Percentiles rank a stretch among this genome's conserved stretches.
These are phyloP conservation scores for Chiridota heheva DNA, from an alignment of 35 echinoderm and acorn worm genomes.

Conservation along the genomic window DNA sequence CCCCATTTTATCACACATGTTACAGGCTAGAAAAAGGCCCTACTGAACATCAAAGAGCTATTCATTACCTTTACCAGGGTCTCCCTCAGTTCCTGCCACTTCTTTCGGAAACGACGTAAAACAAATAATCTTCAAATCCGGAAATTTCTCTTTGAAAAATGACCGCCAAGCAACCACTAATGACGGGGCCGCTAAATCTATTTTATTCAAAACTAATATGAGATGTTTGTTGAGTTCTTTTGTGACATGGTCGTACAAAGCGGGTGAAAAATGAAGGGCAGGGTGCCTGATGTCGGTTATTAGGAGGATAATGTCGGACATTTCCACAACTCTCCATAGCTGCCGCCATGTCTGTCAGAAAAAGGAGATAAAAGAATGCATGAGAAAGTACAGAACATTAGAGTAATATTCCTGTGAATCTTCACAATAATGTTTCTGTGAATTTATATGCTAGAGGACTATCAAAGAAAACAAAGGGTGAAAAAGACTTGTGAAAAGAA, in stretches of 20 bases:
- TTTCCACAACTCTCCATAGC: slow-evolving; percentile 92
- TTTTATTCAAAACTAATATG: slow-evolving; percentile 91
- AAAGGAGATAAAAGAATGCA: background rate
- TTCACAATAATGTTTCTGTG: background rate
- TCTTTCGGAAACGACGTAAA: slow-evolving; percentile 94
- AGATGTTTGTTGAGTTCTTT: slow-evolving; percentile 89
- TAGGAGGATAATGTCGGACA: slow-evolving; percentile 91
- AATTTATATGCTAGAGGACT: background rate
- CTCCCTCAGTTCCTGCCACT: slow-evolving; percentile 27
- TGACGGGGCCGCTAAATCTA: slow-evolving; percentile 85
- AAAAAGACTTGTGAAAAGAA: too few relatives aligned
- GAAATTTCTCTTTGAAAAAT: slow-evolving; percentile 90
- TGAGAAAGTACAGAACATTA: background rate
- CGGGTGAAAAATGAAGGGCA: slow-evolving; percentile 91
- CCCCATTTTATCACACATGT: too few relatives aligned
- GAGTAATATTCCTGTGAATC: background rate
- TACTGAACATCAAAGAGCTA: background rate
- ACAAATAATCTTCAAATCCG: slow-evolving; percentile 71
- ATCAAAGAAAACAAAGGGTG: too few relatives aligned
- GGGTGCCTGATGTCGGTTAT: slow-evolving; percentile 94
- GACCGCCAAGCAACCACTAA: slow-evolving; percentile 87
- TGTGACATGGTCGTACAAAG: slow-evolving; percentile 90
- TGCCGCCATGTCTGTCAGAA: slow-evolving; percentile 90
- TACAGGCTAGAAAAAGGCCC: too few relatives aligned
- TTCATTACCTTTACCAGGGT: slow-evolving; percentile 29